These are phyloP conservation scores for Misgurnus mizolepis DNA, from an alignment of 2,113 vertebrate species.

Conservation along the genomic window DNA sequence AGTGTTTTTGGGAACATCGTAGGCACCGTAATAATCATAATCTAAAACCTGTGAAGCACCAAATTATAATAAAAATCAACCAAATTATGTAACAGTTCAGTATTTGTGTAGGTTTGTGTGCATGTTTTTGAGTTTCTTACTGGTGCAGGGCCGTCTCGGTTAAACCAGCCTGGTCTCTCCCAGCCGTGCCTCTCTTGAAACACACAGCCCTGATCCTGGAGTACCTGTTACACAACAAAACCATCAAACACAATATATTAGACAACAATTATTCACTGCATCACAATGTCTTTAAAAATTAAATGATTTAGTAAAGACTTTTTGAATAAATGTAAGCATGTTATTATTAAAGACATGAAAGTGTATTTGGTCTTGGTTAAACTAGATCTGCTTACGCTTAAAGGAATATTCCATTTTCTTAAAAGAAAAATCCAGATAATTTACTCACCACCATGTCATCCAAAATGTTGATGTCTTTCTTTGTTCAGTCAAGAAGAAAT, in stretches of 20 bases:
- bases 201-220: conserved; percentile 85
- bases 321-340: no score
- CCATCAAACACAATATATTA: background rate
- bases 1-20: conserved; percentile 67
- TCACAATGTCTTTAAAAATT: no score
- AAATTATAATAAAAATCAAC: conserved; percentile 23
- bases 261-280: background rate
- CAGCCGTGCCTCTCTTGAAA: conserved; percentile 97
- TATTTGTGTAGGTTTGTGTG: background rate
- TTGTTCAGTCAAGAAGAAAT: no score
- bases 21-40: conserved; percentile 91
- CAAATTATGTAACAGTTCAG: conserved; percentile 20
- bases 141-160: conserved; percentile 72
- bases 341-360: no score
- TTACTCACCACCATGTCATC: no score
- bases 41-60: conserved; percentile 75
- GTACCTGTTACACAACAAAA: conserved; percentile 74
- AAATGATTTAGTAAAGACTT: no score
- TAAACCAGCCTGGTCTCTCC: conserved; percentile 97
- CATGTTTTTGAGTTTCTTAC: conserved; percentile 72
- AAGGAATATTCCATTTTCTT: no score
- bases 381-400: no score
- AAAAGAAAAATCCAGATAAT: no score
- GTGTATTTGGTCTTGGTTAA: no score
- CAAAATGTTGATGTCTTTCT: no score